Evolutionary conservation across 2,888 invertebrate species (phyloP), one percentile per base, ranked within the genome.

Genomic region (Tenthredo distinguenda): DNA sequence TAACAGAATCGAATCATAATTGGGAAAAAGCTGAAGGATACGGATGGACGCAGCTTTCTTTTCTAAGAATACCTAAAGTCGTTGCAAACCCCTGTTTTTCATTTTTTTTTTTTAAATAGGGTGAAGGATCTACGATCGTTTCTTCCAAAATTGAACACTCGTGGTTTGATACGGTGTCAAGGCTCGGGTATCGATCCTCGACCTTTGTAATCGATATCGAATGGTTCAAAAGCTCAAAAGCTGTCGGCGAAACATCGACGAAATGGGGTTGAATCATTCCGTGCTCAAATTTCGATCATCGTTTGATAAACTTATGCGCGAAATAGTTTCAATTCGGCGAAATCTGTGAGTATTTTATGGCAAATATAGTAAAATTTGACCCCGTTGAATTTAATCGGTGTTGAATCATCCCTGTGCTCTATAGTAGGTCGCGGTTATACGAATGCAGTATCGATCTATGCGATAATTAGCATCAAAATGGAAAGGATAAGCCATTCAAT

Each of bases 391-490:
- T n/a, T 15, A 43, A 76, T 47, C 47, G 26, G 47, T 76, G 47
- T 31, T 47, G n/a, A 37, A 62, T 21, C n/a, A 74, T 2, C 21
- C 4, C 31, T 31, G n/a, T 31, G 31, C 9, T 7, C 18, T 18
- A 50, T 50, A 7, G 21, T 55, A 55, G 50, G 31, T 50, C n/a
- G 34, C 34, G 31, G 55, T 50, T 77, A 55, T 77, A 77, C 65
- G 62, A 74, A 85, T 31, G 72, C 74, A 65, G 85, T 87, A 87
- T 87, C 86, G 87, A 87, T 87, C 87, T 85, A n/a, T n/a, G 58
- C 9, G 88, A 87, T 90, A 90, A 90, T 92, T 91, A 92, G 90
- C 91, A 91, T 91, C 87, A 90, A 90, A 91, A 92, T 91, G 89
- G 90, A 88, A 88, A 88, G 88, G 89, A 88, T 88, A 86, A 91